Evolutionary conservation across 2,113 vertebrate genomes (phyloP), one percentile per base, ranked within the genome.

Genomic region (Urocynchramus pylzowi): DNA sequence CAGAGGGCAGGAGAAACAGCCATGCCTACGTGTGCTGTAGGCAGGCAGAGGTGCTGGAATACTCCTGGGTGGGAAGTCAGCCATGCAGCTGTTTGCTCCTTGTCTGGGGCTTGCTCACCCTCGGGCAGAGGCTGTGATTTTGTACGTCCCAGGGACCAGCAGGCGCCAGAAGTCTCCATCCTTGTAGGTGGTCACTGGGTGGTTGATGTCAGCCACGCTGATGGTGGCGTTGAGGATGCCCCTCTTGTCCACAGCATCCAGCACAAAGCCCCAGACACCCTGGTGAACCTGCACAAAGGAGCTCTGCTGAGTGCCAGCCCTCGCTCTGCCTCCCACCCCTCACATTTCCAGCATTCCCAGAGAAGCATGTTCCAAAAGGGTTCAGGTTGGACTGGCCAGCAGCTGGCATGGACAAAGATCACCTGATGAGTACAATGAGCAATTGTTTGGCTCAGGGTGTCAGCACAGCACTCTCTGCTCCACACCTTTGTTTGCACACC

Each of bases 161-260:
- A 99, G 98, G 88, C 99, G 99, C 99, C 99, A 99, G 96, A 99
- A 99, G 95, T 99, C 99, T 88, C 99, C 99, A 49, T 95, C 98
- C 75, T 89, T 98, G 92, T 98, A 98, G n/a, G 99, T 99, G 78
- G 98, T 98, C 95, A 99, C 91, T 0, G 97, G 97, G 89, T 99
- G 99, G 92, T 99, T 84, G 54, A 99, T 98, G 56, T 97, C 89
- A 1, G 98, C 98, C 41, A 99, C 98, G 12, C 97, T 98, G 94
- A 99, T 99, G 82, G 99, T 99, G 65, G 99, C 99, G 6, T 99
- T 99, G 74, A 98, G 97, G 94, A 99, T 99, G 71, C 99, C 99
- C 49, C 97, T 98, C 45, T 98, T 97, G 47, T 99, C 98, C 7
- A 93, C 96, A 45, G 97, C 98, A 97, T 99, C 99, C 83, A 99